Evolutionary conservation across 2,888 invertebrate species (phyloP), one percentile per base, ranked within the genome.

Genomic region (Drosophila diplacantha): DNA sequence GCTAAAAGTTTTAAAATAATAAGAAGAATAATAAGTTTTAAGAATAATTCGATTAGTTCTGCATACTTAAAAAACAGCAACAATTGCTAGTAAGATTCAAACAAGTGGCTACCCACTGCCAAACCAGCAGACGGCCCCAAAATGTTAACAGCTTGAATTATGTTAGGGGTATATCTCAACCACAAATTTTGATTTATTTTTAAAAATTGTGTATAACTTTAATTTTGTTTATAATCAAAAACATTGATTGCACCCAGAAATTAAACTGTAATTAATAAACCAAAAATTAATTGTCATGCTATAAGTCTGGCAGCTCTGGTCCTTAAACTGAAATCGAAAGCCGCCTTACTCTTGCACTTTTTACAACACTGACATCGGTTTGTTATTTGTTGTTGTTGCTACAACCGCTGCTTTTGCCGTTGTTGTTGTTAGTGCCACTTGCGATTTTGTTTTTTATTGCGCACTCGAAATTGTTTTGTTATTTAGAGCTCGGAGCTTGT

Each of bases 381-480:
- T 62, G 60, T 37, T 37, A 26, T 26, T 60, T 64, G 64, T 62
- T 72, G 39, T 60, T 60, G 55, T 22, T 18, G 22, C 12, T n/a
- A 11, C 41, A 46, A 20, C 34, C 34, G 41, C 34, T 52, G 63
- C 32, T 57, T n/a, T 32, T 62, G 12, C 12, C 2, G 11, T 37
- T 38, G 67, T 61, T 72, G 34, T 57, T 68, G 61, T 52, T 54
- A 24, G 58, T 66, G 72, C 51, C 49, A 51, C 38, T 67, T 47
- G 43, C 60, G 52, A 44, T 18, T 29, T 29, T 31, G 24, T 24
- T 73, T 77, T 80, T 80, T 78, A 78, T 78, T 78, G 77, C 77
- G 81, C 81, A 77, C 81, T 81, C 77, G 72, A 77, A 81, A 73
- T 78, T 72, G 75, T 80, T 78, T 77, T 65, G 61, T 69, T 76